These are phyloP conservation scores for Euproctis similis DNA, from an alignment of 2,888 invertebrate species.

Conservation along the genomic window DNA sequence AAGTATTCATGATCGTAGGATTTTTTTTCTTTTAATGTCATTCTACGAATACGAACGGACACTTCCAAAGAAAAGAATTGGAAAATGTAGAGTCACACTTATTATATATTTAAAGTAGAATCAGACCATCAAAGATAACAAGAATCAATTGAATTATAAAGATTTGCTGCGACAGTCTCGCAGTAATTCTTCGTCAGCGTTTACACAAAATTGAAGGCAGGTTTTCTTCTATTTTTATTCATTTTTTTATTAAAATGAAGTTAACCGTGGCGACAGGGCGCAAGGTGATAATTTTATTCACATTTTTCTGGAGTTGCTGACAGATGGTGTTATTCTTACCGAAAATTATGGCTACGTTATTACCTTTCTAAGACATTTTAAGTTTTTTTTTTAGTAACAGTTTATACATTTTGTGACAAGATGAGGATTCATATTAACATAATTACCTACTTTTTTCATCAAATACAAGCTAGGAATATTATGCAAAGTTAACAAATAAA, in stretches of 20 bases:
- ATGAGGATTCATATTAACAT: too few relatives aligned
- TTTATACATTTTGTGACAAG: too few relatives aligned
- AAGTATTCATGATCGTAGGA: too few relatives aligned
- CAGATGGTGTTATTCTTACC: slow-evolving; percentile 20
- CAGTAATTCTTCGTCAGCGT: slow-evolving; percentile 31
- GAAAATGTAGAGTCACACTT: slow-evolving; percentile 1
- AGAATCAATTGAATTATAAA: slow-evolving; percentile 38
- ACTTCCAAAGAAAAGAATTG: too few relatives aligned
- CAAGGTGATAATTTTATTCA: slow-evolving; percentile 68
- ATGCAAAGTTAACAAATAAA: too few relatives aligned
- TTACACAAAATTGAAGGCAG: slow-evolving; percentile 34
- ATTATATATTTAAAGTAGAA: slow-evolving; percentile 7
- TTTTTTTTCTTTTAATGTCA: too few relatives aligned
- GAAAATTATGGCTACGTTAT: slow-evolving; percentile 27
- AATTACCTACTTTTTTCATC: too few relatives aligned
- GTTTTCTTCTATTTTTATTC: too few relatives aligned
- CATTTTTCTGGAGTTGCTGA: slow-evolving; percentile 30
- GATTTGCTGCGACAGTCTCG: slow-evolving; percentile 25
- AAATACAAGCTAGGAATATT: too few relatives aligned
- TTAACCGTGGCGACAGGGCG: slow-evolving; percentile 51
- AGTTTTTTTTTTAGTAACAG: slow-evolving; percentile 23
- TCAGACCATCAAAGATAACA: slow-evolving; percentile 23
- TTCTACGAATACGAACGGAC: too few relatives aligned
- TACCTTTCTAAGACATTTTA: slow-evolving; percentile 10
- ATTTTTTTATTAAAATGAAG: slow-evolving; percentile 66